Conservation (phyloP, 2,113 vertebrate genomes). For the Rhinoderma darwinii region DNA sequence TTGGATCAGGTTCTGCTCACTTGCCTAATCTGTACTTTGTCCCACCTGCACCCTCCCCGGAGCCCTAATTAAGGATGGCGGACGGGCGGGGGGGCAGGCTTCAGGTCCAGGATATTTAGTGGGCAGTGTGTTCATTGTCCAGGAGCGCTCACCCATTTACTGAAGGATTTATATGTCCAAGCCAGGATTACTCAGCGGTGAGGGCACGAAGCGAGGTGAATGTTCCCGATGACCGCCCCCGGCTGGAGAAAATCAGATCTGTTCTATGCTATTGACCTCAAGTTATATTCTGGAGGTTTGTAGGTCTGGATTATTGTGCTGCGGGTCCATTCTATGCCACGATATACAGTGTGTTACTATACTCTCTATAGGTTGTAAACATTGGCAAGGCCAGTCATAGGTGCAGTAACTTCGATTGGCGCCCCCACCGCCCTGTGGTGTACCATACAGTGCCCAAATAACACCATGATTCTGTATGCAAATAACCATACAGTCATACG, state of each 20-base stretch:
- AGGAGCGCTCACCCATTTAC: neutral
- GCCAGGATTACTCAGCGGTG: neutral
- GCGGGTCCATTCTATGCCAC: neutral
- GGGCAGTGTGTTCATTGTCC: neutral
- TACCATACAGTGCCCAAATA: too few relatives aligned
- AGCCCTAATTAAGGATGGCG: slow-evolving; percentile 37
- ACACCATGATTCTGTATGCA: too few relatives aligned
- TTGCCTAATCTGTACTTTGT: slow-evolving; percentile 37
- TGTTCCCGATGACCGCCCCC: too few relatives aligned
- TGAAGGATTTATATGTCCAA: neutral
- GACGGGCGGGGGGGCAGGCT: neutral
- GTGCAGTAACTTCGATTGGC: too few relatives aligned
- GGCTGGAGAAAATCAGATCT: neutral
- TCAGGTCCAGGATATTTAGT: neutral
- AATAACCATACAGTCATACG: too few relatives aligned
- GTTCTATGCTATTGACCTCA: neutral
- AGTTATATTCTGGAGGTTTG: neutral
- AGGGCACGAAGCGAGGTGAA: neutral
- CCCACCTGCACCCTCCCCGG: slow-evolving; percentile 37
- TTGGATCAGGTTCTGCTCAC: neutral
- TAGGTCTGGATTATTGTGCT: neutral
- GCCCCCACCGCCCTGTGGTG: too few relatives aligned
- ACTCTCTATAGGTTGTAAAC: neutral
- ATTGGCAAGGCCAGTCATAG: neutral
- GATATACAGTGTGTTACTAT: neutral